These are phyloP conservation scores for Philereme vetulata DNA, from an alignment of 2,888 invertebrate species.

Conservation along the genomic window DNA sequence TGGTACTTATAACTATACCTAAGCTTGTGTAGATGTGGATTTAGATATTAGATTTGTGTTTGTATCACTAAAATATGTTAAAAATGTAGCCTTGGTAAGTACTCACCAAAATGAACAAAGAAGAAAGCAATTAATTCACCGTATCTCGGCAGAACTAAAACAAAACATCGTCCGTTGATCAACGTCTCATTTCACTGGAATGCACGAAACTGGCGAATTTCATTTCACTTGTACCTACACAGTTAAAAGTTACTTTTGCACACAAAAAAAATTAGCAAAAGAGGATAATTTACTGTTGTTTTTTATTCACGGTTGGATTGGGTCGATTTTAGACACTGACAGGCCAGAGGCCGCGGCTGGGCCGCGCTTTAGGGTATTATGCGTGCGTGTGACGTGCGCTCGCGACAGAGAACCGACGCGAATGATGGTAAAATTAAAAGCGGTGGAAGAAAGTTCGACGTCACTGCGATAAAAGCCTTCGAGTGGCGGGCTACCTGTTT, in stretches of 20 bases:
- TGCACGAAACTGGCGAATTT: constrained; percentile 45
- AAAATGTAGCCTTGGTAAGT: constrained; percentile 6
- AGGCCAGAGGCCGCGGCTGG: constrained; percentile 1
- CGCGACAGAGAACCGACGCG: constrained; percentile 61
- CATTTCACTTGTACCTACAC: constrained; percentile 43
- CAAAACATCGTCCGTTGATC: constrained; percentile 66
- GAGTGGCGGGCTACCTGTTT: constrained; percentile 61
- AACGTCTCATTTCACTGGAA: constrained; percentile 64
- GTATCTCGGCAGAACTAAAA: constrained; percentile 57
- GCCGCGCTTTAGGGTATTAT: neutral
- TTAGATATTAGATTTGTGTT: constrained; percentile 5
- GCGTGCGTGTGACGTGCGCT: constrained; percentile 58
- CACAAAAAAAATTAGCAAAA: constrained; percentile 46
- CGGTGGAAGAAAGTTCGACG: constrained; percentile 75
- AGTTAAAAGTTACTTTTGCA: constrained; percentile 45
- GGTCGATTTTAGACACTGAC: constrained; percentile 45
- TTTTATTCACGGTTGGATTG: constrained; percentile 67
- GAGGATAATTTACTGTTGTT: constrained; percentile 51
- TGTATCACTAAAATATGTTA: neutral
- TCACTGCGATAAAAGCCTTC: constrained; percentile 70
- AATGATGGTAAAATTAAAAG: constrained; percentile 68
- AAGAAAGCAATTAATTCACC: constrained; percentile 43
- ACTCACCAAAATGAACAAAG: constrained; percentile 41
- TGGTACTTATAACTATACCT: no score
- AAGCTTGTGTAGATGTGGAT: neutral